phyloP scores from a whole-genome alignment of 2,113 vertebrate species.

The Chascanopsetta lugubris region DNA sequence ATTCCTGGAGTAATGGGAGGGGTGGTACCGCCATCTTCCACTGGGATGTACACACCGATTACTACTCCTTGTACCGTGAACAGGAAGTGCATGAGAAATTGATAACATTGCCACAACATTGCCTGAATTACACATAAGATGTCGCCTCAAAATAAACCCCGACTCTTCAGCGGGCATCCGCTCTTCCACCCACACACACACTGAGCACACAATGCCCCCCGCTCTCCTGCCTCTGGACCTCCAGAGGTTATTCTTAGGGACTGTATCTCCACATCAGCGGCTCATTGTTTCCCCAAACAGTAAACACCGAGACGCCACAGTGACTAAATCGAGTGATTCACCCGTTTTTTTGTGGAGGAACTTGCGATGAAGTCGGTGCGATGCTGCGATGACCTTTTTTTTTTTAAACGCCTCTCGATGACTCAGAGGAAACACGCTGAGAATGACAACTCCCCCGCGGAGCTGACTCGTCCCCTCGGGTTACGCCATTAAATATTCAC shows the following conservation, averaged over 20 bases:
- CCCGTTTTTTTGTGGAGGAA: slow-evolving; percentile 46
- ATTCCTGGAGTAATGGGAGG: too few species aligned
- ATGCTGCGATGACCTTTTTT: slow-evolving; percentile 23
- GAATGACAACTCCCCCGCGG: slow-evolving; percentile 46
- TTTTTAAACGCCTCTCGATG: slow-evolving; percentile 34
- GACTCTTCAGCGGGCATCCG: slow-evolving; percentile 33
- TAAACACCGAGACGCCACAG: slow-evolving; percentile 24
- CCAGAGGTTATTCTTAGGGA: slow-evolving; percentile 57
- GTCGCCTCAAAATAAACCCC: slow-evolving; percentile 53
- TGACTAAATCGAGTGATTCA: slow-evolving; percentile 20
- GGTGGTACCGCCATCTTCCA: too few species aligned
- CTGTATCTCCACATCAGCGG: slow-evolving; percentile 48
- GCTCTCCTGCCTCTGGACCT: slow-evolving; percentile 44
- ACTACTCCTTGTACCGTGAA: background rate
- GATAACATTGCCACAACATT: slow-evolving; percentile 18
- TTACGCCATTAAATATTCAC: slow-evolving; percentile 82
- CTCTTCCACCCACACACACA: slow-evolving; percentile 36
- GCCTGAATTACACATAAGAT: slow-evolving; percentile 19
- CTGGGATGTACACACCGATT: background rate
- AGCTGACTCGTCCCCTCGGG: slow-evolving; percentile 62
- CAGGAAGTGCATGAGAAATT: slow-evolving; percentile 18
- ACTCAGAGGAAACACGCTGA: slow-evolving; percentile 42
- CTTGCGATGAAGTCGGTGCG: slow-evolving; percentile 42
- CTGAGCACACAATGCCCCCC: slow-evolving; percentile 17
- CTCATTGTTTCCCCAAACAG: slow-evolving; percentile 65